Evolutionary conservation across 2,888 invertebrate species (phyloP).

Genomic region (Aphidoletes aphidimyza): DNA sequence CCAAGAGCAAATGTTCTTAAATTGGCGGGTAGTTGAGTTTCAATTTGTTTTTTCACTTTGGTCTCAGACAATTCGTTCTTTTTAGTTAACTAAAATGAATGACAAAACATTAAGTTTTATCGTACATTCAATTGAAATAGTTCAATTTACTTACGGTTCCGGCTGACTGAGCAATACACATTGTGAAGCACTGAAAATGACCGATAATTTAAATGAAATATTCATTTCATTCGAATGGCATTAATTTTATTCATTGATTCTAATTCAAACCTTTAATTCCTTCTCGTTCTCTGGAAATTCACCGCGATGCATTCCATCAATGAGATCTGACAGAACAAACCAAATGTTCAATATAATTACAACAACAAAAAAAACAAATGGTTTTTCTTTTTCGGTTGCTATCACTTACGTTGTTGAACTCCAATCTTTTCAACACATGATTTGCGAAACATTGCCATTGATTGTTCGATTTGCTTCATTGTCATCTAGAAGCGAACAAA

Average conservation of each 20-base stretch:
- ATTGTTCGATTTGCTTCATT: conserved; percentile 20
- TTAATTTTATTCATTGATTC: no score
- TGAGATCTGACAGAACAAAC: background rate
- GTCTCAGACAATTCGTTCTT: background rate
- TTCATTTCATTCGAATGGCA: background rate
- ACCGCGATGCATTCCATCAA: background rate
- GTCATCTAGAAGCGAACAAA: background rate
- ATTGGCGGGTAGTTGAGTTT: background rate
- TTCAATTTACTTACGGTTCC: background rate
- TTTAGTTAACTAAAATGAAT: background rate
- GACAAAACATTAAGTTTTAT: background rate
- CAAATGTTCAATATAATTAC: background rate
- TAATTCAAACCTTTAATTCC: background rate
- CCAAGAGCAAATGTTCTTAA: background rate
- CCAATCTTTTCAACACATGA: background rate
- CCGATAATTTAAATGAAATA: background rate
- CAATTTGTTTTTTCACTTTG: background rate
- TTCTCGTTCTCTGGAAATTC: background rate
- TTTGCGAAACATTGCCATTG: conserved; percentile 13
- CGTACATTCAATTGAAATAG: background rate
- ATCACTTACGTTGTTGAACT: background rate
- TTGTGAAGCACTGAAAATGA: background rate
- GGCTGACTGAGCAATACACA: background rate
- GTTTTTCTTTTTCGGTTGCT: background rate
- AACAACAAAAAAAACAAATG: background rate